Percentiles rank a stretch among this genome's conserved stretches.
Evolutionary conservation across 2,797 vertebrate genomes (phyloP).

Genomic region (Decapterus maruadsi): DNA sequence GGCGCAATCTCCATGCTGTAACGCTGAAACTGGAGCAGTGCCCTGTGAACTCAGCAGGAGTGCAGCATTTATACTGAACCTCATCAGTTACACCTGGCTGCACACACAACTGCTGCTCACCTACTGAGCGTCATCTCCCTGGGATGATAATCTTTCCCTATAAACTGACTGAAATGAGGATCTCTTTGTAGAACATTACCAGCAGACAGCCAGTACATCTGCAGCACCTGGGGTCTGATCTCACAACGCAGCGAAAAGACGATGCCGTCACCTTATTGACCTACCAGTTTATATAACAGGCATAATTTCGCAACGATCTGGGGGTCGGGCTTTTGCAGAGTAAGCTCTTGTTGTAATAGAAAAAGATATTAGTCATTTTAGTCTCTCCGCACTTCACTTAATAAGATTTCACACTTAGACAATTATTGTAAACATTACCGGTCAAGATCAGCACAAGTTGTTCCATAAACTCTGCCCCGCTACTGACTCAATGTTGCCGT

Average conservation of each 20-base stretch:
- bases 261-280: slow-evolving; percentile 25
- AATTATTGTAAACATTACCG: slow-evolving; percentile 30
- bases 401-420: slow-evolving; percentile 13
- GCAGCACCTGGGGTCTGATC: slow-evolving; percentile 31
- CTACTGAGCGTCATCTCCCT: slow-evolving; percentile 56
- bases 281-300: slow-evolving; percentile 24
- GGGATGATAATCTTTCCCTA: slow-evolving; percentile 65
- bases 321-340: slow-evolving; percentile 10
- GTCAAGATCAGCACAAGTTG: slow-evolving; percentile 13
- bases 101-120: slow-evolving; percentile 56
- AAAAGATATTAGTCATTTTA: slow-evolving; percentile 25
- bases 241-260: slow-evolving; percentile 35
- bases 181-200: slow-evolving; percentile 54
- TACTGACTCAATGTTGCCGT: slow-evolving; percentile 24
- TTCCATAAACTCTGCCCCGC: slow-evolving; percentile 33
- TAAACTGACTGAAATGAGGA: slow-evolving; percentile 47
- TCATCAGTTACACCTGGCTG: slow-evolving; percentile 75
- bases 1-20: slow-evolving; percentile 43
- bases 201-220: slow-evolving; percentile 32
- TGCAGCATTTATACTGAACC: slow-evolving; percentile 60
- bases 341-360: slow-evolving; percentile 7
- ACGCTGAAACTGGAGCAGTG: slow-evolving; percentile 65
- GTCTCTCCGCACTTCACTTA: slow-evolving; percentile 5
- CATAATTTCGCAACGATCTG: not conserved
- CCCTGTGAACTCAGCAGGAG: slow-evolving; percentile 74